Conservation (phyloP, 2,888 invertebrate genomes). For the Meteorus colon region DNA sequence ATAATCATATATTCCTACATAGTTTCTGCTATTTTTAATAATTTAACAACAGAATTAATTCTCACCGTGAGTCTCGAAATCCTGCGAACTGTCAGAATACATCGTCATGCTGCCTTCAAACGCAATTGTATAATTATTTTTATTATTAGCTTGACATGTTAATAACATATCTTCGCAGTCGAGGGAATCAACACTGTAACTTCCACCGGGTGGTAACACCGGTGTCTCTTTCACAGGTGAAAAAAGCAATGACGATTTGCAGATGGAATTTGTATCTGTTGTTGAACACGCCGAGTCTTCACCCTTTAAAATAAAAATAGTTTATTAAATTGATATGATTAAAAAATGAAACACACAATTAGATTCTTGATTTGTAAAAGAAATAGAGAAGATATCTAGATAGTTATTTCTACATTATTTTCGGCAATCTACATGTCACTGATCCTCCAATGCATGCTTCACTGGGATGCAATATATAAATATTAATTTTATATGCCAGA, state of each 20-base stretch:
- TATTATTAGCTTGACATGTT: conserved; percentile 91
- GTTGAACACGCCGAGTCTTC: conserved; percentile 85
- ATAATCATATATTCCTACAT: no score
- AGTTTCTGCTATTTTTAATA: neutral
- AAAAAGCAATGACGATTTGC: conserved; percentile 92
- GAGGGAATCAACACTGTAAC: conserved; percentile 92
- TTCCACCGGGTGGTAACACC: conserved; percentile 80
- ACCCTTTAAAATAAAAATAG: conserved; percentile 73
- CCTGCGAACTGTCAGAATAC: conserved; percentile 82
- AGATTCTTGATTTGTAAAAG: no score
- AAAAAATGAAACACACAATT: no score
- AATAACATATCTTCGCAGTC: conserved; percentile 93
- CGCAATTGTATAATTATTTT: conserved; percentile 96
- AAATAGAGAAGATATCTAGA: no score
- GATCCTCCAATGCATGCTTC: neutral
- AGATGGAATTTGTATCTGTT: conserved; percentile 88
- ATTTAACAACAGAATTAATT: neutral
- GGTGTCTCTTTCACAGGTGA: conserved; percentile 90
- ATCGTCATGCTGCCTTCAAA: conserved; percentile 91
- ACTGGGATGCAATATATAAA: neutral
- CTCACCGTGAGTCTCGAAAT: conserved; percentile 70
- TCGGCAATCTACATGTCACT: neutral
- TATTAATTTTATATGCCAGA: neutral
- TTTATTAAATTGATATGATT: conserved; percentile 21
- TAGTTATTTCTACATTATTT: no score